Evolutionary conservation across 2,888 invertebrate species (phyloP), one percentile per base, ranked within the genome.

Genomic region (Crioceris asparagi): DNA sequence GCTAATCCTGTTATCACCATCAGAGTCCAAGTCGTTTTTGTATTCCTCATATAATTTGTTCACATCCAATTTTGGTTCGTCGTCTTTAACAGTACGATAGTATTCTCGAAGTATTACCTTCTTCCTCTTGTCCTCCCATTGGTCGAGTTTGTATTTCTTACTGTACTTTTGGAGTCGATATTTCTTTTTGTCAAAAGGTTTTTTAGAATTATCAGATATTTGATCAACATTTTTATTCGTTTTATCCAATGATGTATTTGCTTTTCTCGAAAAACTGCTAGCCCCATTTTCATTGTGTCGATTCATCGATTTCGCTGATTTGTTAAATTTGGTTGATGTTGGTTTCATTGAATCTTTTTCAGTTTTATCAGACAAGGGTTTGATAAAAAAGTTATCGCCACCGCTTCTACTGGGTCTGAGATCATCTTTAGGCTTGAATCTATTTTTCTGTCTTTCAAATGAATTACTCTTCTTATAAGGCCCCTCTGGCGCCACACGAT

Each of bases 91-190:
- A 29, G 73, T 70, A 51, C 73, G 76, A 32, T 74, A 68, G 51
- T 75, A 77, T 40, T 69, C 65, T 18, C 68, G 64, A 5, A 76
- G 50, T 25, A 77, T 57, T 31, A 65, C 64, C 45, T 74, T 75
- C 52, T 75, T 78, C 14, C 76, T 66, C 44, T 69, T 71, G 33
- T 78, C 74, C 48, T 80, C 75, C 77, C 77, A 81, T 55, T 79
- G 72, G 23, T 77, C 68, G 14, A 81, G 61, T 61, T 78, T 79
- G 44, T 74, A 77, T 53, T 79, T 79, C 36, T 78, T 77, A 50
- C 78, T 79, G 53, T 80, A 81, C 52, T 77, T 78, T 49, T 79
- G 70, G 21, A 77, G 50, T 21, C 80, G 67, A 54, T 78, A 81
- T 17, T 69, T 65, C 45, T 76, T 78, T 52, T 81, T 81, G 49